A percentile compares a stretch with the other conserved stretches of the same genome.
Evolutionary conservation across 2,888 invertebrate genomes (phyloP).

Genomic region (Drosophila monieri): DNA sequence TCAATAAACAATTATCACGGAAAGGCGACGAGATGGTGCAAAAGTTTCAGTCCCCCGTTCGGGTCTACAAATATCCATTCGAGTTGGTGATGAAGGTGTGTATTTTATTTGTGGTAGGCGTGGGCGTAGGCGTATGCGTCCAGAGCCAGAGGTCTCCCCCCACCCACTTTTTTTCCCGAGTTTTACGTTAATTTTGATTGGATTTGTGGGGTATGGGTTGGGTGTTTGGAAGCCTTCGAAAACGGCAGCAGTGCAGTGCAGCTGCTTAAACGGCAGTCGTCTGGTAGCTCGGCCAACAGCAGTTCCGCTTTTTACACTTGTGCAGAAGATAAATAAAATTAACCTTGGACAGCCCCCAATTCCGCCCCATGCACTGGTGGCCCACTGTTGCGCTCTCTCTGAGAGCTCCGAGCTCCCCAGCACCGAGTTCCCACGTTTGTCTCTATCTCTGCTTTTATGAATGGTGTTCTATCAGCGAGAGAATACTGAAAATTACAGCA

Average conservation of each 20-base stretch:
- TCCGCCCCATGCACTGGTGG: constrained; percentile 3
- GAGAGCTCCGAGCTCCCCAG: not conserved
- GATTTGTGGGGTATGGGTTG: constrained; percentile 14
- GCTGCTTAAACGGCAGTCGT: too few species aligned
- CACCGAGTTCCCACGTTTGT: not conserved
- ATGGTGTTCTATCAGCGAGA: constrained; percentile 1
- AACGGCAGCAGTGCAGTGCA: not conserved
- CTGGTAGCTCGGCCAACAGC: constrained; percentile 22
- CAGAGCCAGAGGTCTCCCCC: not conserved
- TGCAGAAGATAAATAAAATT: constrained; percentile 68
- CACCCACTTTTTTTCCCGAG: not conserved
- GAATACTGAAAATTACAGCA: constrained; percentile 40
- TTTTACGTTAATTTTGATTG: not conserved
- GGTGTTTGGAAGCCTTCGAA: not conserved
- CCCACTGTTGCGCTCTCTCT: constrained; percentile 4
- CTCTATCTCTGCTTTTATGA: not conserved
- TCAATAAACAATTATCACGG: constrained; percentile 4
- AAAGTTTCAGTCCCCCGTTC: constrained; percentile 96
- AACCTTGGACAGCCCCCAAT: constrained; percentile 57
- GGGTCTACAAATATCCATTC: constrained; percentile 97
- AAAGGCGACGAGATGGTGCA: constrained; percentile 90
- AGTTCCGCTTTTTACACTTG: constrained; percentile 31
- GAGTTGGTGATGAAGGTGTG: constrained; percentile 98
- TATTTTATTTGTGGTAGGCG: constrained; percentile 61
- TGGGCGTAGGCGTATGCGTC: constrained; percentile 5